Conservation (phyloP, 2,113 vertebrate genomes). For the Acrocephalus kingi region DNA sequence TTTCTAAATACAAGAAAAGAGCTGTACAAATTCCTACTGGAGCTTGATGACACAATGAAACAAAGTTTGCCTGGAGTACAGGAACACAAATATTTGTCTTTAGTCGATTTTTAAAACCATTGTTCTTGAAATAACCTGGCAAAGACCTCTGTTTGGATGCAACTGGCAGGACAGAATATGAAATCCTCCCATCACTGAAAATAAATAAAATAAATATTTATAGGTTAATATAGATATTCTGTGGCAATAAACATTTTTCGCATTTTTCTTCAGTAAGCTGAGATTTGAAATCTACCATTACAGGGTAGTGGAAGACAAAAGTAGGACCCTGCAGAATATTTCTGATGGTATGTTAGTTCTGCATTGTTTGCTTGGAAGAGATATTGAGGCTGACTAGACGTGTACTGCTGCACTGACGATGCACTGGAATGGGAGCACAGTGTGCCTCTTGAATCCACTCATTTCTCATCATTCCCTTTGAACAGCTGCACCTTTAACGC, state of each 20-base stretch:
- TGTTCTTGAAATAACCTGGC: constrained; percentile 37
- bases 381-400: neutral
- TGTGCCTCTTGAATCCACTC: neutral
- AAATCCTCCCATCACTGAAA: neutral
- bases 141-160: constrained; percentile 27
- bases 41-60: constrained; percentile 24
- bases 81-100: constrained; percentile 19
- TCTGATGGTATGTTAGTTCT: neutral
- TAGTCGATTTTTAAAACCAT: constrained; percentile 22
- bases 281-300: neutral
- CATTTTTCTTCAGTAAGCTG: neutral
- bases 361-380: neutral
- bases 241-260: neutral
- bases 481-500: neutral
- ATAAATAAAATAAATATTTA: neutral
- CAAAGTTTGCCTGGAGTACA: constrained; percentile 30
- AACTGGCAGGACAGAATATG: neutral
- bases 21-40: neutral
- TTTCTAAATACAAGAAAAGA: neutral
- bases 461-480: neutral
- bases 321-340: neutral
- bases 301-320: neutral
- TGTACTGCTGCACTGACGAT: neutral
- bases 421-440: neutral
- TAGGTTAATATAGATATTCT: neutral